A percentile compares a stretch with the other conserved stretches of the same genome.
Evolutionary conservation across 2,797 vertebrate genomes (phyloP).

Genomic region (Fistularia tabacaria): DNA sequence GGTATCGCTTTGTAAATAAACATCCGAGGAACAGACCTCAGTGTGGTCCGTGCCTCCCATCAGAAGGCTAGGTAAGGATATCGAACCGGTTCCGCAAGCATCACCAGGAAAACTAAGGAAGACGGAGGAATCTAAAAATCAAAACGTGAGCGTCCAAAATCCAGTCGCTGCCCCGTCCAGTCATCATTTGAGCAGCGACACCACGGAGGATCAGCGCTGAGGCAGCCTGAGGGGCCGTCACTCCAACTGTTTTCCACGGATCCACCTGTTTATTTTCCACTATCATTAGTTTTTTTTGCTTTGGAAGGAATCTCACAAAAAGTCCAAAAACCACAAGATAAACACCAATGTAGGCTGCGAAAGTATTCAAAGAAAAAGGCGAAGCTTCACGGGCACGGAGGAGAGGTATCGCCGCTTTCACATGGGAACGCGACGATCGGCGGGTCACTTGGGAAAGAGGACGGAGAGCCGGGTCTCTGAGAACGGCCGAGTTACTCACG

Average conservation of each 20-base stretch:
- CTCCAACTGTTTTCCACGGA: too few species aligned
- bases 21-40: slow-evolving; percentile 51
- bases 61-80: slow-evolving; percentile 53
- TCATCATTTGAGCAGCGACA: too few species aligned
- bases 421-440: slow-evolving; percentile 56
- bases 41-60: slow-evolving; percentile 68
- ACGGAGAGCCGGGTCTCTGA: slow-evolving; percentile 56
- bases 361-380: too few species aligned
- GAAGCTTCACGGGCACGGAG: not conserved
- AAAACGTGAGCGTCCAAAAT: too few species aligned
- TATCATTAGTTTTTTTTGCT: too few species aligned
- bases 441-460: slow-evolving; percentile 43
- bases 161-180: too few species aligned
- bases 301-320: not conserved
- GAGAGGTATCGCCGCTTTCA: slow-evolving; percentile 43
- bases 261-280: too few species aligned
- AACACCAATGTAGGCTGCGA: too few species aligned
- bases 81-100: slow-evolving; percentile 54
- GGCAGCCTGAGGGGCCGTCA: too few species aligned
- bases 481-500: slow-evolving; percentile 74
- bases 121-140: too few species aligned
- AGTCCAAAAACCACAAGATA: too few species aligned
- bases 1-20: slow-evolving; percentile 70
- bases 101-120: not conserved
- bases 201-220: too few species aligned